Evolutionary conservation across 2,113 vertebrate genomes (phyloP).

Genomic region (Hydrochoerus hydrochaeris): DNA sequence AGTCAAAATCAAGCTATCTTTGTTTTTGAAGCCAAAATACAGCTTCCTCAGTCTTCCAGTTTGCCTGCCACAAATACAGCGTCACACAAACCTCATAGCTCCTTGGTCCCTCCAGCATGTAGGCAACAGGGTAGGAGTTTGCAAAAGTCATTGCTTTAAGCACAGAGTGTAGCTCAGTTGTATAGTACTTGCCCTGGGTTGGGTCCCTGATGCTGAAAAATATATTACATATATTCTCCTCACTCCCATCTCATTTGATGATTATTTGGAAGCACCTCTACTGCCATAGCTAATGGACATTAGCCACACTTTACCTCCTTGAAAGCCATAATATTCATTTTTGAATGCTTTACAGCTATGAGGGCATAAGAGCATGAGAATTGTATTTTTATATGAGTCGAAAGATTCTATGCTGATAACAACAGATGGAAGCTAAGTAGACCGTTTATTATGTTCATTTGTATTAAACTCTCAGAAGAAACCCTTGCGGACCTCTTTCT

Average conservation of each 20-base stretch:
- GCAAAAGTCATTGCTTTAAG: background rate
- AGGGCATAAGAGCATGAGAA: background rate
- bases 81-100: background rate
- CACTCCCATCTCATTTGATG: background rate
- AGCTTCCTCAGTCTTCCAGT: background rate
- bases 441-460: conserved; percentile 46
- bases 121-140: background rate
- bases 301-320: background rate
- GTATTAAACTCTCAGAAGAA: conserved; percentile 50
- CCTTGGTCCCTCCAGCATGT: background rate
- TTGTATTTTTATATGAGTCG: conserved; percentile 44
- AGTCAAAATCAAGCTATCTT: background rate
- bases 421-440: conserved; percentile 11
- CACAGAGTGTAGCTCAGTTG: background rate
- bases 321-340: conserved; percentile 8
- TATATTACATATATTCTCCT: background rate
- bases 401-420: conserved; percentile 35
- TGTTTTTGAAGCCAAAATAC: background rate
- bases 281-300: background rate
- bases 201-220: background rate
- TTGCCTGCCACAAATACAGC: background rate
- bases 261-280: background rate
- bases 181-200: background rate
- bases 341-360: conserved; percentile 39
- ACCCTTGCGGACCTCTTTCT: background rate